Conservation (phyloP, 2,797 vertebrate species). For the Darevskia mixta region DNA sequence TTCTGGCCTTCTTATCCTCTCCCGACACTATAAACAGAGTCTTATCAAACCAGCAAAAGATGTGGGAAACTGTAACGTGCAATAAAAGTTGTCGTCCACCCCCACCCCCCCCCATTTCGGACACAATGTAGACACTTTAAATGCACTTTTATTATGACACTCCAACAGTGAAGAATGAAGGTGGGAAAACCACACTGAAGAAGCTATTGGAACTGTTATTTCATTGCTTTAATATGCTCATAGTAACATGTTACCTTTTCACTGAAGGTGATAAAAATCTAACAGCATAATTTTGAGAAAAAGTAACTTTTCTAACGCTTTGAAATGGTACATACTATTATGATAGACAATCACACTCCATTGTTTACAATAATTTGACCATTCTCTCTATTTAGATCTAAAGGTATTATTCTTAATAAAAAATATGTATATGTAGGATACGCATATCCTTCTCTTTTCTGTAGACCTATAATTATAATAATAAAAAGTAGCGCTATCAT, state of each 20-base stretch:
- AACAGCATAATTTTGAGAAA: background rate
- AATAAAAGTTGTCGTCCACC: background rate
- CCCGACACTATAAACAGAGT: background rate
- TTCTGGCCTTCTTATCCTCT: slow-evolving; percentile 13
- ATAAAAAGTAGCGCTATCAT: background rate
- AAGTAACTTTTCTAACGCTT: background rate
- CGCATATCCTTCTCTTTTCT: background rate
- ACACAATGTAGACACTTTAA: background rate
- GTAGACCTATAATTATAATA: background rate
- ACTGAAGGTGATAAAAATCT: background rate
- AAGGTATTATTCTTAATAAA: background rate
- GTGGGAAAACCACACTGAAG: background rate
- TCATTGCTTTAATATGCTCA: background rate
- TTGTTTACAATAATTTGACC: background rate
- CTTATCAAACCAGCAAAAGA: slow-evolving; percentile 21
- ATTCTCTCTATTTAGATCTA: background rate
- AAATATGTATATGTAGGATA: background rate
- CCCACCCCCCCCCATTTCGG: background rate
- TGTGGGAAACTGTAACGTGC: background rate
- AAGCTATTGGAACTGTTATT: background rate
- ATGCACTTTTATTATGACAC: background rate
- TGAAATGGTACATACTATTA: background rate
- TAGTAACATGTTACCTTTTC: background rate
- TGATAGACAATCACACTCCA: background rate
- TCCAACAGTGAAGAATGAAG: background rate